These are phyloP conservation scores for Guaruba guarouba DNA, from an alignment of 2,113 vertebrate genomes.

Conservation along the genomic window DNA sequence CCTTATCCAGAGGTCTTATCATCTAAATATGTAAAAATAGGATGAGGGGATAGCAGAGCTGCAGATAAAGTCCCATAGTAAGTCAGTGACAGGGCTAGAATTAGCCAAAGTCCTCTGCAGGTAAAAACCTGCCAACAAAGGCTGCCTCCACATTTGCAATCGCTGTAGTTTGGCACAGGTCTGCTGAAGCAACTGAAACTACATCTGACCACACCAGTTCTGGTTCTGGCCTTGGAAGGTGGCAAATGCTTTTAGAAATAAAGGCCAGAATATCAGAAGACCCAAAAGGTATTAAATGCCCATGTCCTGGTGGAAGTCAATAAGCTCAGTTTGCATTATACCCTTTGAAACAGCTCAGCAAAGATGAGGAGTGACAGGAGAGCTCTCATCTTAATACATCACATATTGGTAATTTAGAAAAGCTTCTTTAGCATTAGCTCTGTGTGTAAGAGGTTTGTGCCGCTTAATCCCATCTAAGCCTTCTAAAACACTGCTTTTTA, in stretches of 20 bases:
- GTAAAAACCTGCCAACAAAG: neutral
- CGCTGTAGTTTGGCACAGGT: neutral
- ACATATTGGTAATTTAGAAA: neutral
- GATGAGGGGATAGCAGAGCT: neutral
- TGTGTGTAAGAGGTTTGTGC: slow-evolving; percentile 38
- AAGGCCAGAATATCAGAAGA: neutral
- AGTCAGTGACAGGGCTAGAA: neutral
- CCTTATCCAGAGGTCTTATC: neutral
- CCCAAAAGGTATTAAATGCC: neutral
- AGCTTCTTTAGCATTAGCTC: slow-evolving; percentile 21
- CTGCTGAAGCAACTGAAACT: neutral
- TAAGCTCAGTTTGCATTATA: neutral
- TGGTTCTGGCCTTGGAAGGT: neutral
- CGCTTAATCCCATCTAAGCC: slow-evolving; percentile 26
- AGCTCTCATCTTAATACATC: neutral
- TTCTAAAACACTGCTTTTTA: slow-evolving; percentile 41
- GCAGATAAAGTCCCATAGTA: neutral
- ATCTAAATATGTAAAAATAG: neutral
- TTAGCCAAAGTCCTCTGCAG: neutral
- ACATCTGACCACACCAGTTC: neutral
- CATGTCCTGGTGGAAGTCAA: neutral
- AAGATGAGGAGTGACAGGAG: neutral
- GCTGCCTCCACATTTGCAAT: neutral
- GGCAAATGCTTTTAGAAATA: neutral
- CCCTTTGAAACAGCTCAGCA: neutral